Base-by-base conservation (phyloP, 1,140 invertebrate genomes). In the Bombus turneri region DNA sequence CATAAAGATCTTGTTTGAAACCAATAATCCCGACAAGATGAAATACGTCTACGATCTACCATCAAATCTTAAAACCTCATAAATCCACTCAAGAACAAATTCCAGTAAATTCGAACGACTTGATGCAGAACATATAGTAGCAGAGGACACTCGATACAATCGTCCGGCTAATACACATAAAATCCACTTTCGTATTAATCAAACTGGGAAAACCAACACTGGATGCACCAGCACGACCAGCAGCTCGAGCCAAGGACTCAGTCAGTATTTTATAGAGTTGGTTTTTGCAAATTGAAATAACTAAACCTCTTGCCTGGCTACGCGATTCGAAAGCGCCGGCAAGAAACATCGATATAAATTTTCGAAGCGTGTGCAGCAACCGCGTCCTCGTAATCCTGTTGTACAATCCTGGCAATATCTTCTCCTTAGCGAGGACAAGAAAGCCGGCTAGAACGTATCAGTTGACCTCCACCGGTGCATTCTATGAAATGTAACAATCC, bases 361-460 rank as follows among this genome's bases (percentile, higher is more conserved):
- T 90, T 74, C 59, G 85, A 79, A 84, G 81, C 86, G 88, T 83
- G 84, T 64, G 78, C 57, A 87, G 88, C 90, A 86, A 91, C 89
- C 92, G 77, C 86, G 85, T 91, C 87, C 85, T 85, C 86, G 88
- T 93, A 93, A 93, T 93, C 91, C 92, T 86, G 76, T 87, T 90
- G 89, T 92, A 90, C 90, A 90, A 93, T 92, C 89, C 91, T 62
- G 37, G 91, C 90, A 92, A 93, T 93, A 91, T 79, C 89, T 93
- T 93, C 90, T 92, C 87, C 92, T 93, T 91, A 91, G 82, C 87
- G 87, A 39, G 71, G 88, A 88, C 82, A 91, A 92, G 86, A 91
- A 92, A 92, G 88, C 88, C 76, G 77, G 74, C 78, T 39, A 74
- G 74, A 76, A 90, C 85, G 86, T 75, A 77, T 66, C 83, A 69